These are phyloP conservation scores for Rhincodon typus DNA, from an alignment of 2,797 vertebrate genomes.

Conservation along the genomic window DNA sequence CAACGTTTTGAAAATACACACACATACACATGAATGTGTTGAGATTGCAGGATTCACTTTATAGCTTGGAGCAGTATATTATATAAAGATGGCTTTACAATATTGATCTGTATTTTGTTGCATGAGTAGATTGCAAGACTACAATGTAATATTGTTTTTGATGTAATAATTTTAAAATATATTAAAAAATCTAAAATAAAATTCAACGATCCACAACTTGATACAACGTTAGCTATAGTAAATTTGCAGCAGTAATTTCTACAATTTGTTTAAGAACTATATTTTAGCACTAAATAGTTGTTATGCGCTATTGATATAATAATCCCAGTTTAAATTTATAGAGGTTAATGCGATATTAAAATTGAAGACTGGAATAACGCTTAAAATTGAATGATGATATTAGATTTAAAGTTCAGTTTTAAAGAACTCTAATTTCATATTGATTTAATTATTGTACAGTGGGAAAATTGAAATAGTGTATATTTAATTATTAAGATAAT, in stretches of 20 bases:
- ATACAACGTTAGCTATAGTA: background rate
- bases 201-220: background rate
- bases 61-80: background rate
- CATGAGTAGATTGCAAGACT: background rate
- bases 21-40: background rate
- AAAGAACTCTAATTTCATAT: background rate
- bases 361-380: background rate
- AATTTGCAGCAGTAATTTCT: background rate
- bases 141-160: background rate
- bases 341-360: background rate
- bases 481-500: constrained; percentile 6
- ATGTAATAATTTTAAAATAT: background rate
- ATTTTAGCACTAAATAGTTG: background rate
- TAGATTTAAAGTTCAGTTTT: constrained; percentile 5
- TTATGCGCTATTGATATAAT: background rate
- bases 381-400: constrained; percentile 16
- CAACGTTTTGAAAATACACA: too few species aligned
- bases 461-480: background rate
- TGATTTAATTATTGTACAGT: background rate
- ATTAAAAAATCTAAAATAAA: background rate
- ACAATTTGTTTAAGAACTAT: too few species aligned
- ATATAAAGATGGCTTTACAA: background rate
- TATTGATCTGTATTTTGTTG: background rate
- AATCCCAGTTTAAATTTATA: background rate
- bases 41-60: constrained; percentile 16